phyloP scores from a whole-genome alignment of 1,140 invertebrate genomes.

The Agraylea sexmaculata region DNA sequence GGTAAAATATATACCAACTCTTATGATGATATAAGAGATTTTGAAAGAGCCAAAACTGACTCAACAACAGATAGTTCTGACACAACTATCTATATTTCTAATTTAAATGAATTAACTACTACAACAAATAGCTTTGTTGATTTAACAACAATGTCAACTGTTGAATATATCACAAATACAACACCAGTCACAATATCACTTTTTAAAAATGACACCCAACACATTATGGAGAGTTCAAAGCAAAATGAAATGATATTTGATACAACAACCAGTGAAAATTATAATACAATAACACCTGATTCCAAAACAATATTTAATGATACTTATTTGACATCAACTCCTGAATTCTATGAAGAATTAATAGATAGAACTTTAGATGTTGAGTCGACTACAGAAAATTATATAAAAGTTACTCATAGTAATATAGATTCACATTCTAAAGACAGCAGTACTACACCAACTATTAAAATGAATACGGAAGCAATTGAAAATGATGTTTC shows the following conservation, averaged over 20 bases:
- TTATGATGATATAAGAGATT: neutral
- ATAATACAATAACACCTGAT: constrained; percentile 35
- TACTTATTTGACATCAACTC: too few relatives aligned
- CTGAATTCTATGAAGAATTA: too few relatives aligned
- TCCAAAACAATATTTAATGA: constrained; percentile 30
- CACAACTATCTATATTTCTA: too few relatives aligned
- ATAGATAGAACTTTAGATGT: too few relatives aligned
- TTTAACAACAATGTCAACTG: too few relatives aligned
- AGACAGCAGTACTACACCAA: neutral
- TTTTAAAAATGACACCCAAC: too few relatives aligned
- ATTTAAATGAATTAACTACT: too few relatives aligned
- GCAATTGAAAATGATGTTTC: neutral
- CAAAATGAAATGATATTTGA: constrained; percentile 25
- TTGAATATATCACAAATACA: too few relatives aligned
- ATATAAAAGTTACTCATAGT: neutral
- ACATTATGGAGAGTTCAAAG: too few relatives aligned
- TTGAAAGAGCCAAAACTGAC: neutral
- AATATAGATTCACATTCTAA: neutral
- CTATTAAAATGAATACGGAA: neutral
- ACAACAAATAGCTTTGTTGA: too few relatives aligned
- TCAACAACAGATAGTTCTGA: too few relatives aligned
- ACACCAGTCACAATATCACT: too few relatives aligned
- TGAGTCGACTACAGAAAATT: constrained; percentile 1
- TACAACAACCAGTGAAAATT: constrained; percentile 33
- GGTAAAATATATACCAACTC: neutral